Evolutionary conservation across 1,140 invertebrate genomes (phyloP).

Genomic region (Araneus ventricosus): DNA sequence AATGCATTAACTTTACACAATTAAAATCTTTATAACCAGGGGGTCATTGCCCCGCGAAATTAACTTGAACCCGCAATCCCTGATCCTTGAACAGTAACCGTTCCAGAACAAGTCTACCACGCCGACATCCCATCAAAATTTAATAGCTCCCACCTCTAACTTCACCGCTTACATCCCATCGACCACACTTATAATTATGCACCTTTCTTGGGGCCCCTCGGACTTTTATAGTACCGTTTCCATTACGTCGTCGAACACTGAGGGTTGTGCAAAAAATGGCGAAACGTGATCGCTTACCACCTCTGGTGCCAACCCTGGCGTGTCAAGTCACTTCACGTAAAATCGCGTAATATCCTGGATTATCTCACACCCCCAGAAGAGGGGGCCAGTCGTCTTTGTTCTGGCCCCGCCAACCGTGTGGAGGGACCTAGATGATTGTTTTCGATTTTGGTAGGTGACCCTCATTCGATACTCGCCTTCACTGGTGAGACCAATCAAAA

Average conservation of each 20-base stretch:
- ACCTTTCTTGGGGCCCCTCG: slow-evolving; percentile 8
- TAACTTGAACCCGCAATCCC: background rate
- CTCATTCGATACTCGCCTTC: background rate
- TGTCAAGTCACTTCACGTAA: slow-evolving; percentile 67
- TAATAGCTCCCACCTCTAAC: slow-evolving; percentile 21
- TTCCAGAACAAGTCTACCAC: background rate
- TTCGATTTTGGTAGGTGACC: background rate
- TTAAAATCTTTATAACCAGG: too few species aligned
- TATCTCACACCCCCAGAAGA: slow-evolving; percentile 53
- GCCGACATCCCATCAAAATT: slow-evolving; percentile 37
- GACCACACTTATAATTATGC: slow-evolving; percentile 45
- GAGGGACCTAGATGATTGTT: background rate
- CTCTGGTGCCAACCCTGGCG: slow-evolving; percentile 50
- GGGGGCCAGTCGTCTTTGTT: slow-evolving; percentile 28
- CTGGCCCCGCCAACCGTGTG: slow-evolving; percentile 45
- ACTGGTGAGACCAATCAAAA: background rate
- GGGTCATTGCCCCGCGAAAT: background rate
- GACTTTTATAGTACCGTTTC: slow-evolving; percentile 28
- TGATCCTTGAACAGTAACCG: background rate
- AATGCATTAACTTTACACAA: too few species aligned
- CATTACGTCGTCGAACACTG: background rate
- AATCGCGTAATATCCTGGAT: slow-evolving; percentile 66
- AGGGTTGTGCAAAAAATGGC: background rate
- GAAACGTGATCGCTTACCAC: slow-evolving; percentile 51
- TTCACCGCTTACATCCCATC: background rate